phyloP scores from a whole-genome alignment of 2,113 vertebrate species.

The Salminus brasiliensis region DNA sequence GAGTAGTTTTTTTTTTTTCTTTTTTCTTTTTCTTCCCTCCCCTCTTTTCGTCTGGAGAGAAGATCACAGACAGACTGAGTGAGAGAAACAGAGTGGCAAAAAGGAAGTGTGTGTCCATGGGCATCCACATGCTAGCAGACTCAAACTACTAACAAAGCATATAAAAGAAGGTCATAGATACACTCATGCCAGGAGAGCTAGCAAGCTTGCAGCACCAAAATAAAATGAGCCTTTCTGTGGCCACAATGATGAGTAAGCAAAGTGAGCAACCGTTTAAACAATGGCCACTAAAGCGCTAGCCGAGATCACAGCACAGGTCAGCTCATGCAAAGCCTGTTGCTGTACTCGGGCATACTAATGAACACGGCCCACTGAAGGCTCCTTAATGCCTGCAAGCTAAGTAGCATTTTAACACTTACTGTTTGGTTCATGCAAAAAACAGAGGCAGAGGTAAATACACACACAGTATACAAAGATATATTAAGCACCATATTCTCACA shows the following conservation, averaged over 20 bases:
- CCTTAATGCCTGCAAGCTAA: neutral
- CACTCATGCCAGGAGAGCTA: neutral
- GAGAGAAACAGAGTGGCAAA: neutral
- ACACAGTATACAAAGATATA: too few relatives aligned
- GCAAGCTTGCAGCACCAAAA: neutral
- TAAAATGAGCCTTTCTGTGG: neutral
- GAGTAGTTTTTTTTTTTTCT: conserved; percentile 17
- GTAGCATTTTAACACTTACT: neutral
- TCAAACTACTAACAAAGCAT: neutral
- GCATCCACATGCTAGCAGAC: neutral
- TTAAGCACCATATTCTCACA: too few relatives aligned
- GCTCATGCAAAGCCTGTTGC: neutral
- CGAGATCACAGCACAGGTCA: neutral
- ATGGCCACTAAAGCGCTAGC: neutral
- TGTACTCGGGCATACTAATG: neutral
- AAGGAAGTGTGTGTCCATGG: neutral
- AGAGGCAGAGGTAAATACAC: neutral
- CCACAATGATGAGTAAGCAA: neutral
- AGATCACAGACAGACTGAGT: neutral
- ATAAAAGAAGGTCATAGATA: too few relatives aligned
- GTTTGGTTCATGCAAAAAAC: neutral
- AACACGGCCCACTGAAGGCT: neutral
- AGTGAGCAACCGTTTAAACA: neutral
- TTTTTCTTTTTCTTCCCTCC: too few relatives aligned
- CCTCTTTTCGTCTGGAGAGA: neutral